Base-by-base conservation (phyloP, 2,888 invertebrate species). In the Macropis europaea region DNA sequence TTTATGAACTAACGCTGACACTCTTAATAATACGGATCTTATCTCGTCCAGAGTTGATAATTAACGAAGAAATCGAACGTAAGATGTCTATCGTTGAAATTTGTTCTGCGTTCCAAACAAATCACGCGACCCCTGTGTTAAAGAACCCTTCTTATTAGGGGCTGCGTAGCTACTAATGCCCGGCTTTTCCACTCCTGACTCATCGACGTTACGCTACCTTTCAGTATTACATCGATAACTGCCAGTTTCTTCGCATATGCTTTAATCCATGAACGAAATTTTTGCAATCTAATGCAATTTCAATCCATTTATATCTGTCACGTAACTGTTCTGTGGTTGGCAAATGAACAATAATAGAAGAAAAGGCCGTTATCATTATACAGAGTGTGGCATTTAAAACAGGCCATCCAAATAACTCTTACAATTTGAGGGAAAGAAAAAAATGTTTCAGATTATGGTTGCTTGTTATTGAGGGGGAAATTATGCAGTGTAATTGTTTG, bases 151-250 rank as follows among this genome's bases (percentile, higher is more conserved):
- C 47, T 22, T 50, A 75, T 81, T 73, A 47, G 53, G 62, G 57
- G 30, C 13, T 73, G 63, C 42, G 59, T 42, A 34, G 50, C 28
- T 62, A 28, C 45, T 69, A 60, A 45, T 79, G 43, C 68, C 48
- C 48, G 66, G 68, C 67, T 72, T 74, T 59, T 74, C 50, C 5
- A 66, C 15, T 19, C 53, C 79, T 85, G 80, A 85, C 78, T 85
- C 83, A 86, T 82, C 78, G 52, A 54, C 66, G 42, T 56, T 73
- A 17, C 26, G 54, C 68, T 62, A 56, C 71, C 70, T 56, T 77
- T 74, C 52, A 36, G 57, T 77, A 79, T 82, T 82, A 82, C 77
- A 77, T 82, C 81, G 70, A 83, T 80, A 79, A 73, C 50, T 45
- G 26, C 53, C 42, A 48, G 38, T 42, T 57, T 45, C 15, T 50